A percentile compares a stretch with the other conserved stretches of the same genome.
Evolutionary conservation across 2,797 vertebrate species (phyloP).

Genomic region (Sebastes jordani): DNA sequence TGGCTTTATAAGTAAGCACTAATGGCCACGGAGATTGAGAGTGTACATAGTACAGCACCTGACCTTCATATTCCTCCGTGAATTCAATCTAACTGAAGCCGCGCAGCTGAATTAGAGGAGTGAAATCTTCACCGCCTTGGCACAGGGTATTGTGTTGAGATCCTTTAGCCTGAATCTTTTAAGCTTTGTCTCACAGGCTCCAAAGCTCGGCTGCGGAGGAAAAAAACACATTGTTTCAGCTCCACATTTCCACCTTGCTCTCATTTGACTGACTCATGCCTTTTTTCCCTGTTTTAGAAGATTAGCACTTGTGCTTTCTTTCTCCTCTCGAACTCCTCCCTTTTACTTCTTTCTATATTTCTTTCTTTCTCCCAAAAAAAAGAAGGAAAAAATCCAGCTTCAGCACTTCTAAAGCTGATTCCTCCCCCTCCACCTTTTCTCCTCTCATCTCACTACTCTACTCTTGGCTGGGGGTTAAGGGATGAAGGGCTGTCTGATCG

Average conservation of each 20-base stretch:
- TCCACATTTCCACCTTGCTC: slow-evolving; percentile 45
- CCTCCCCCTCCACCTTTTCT: slow-evolving; percentile 22
- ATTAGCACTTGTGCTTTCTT: slow-evolving; percentile 48
- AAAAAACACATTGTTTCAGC: slow-evolving; percentile 49
- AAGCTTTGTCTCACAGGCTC: slow-evolving; percentile 51
- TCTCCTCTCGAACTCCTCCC: slow-evolving; percentile 13
- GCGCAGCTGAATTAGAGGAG: slow-evolving; percentile 29
- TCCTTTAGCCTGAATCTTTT: slow-evolving; percentile 41
- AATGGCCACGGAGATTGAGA: slow-evolving; percentile 62
- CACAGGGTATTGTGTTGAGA: slow-evolving; percentile 32
- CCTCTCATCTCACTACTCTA: slow-evolving; percentile 49
- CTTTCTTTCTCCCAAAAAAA: slow-evolving; percentile 7
- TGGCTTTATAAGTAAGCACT: slow-evolving; percentile 75
- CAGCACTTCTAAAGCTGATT: slow-evolving; percentile 67
- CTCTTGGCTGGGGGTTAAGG: slow-evolving; percentile 62
- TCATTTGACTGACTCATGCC: slow-evolving; percentile 54
- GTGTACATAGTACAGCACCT: slow-evolving; percentile 57
- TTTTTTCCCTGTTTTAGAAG: slow-evolving; percentile 55
- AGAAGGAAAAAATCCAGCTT: slow-evolving; percentile 49
- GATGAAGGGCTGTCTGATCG: slow-evolving; percentile 65
- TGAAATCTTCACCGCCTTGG: slow-evolving; percentile 19
- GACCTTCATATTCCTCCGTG: slow-evolving; percentile 67
- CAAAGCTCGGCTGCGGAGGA: slow-evolving; percentile 20
- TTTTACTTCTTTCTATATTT: slow-evolving; percentile 32
- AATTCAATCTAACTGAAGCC: slow-evolving; percentile 41